phyloP scores from a whole-genome alignment of 2,113 vertebrate genomes.

The Clarias macrocephalus region DNA sequence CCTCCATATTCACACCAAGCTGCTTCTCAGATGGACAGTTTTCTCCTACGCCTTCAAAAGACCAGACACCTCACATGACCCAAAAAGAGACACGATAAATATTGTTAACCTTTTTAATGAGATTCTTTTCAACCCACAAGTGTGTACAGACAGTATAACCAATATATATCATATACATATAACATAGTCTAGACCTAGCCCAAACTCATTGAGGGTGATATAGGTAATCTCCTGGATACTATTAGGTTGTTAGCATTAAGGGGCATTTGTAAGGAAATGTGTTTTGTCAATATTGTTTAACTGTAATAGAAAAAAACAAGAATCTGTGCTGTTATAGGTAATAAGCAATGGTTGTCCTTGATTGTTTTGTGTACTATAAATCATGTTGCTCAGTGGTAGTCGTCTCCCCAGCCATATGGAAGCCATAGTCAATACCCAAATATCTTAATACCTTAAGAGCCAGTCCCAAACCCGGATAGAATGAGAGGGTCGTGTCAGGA shows the following conservation, averaged over 20 bases:
- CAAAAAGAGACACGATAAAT: neutral
- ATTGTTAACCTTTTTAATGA: neutral
- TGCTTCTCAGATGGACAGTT: conserved; percentile 32
- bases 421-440: too few species aligned
- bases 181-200: neutral
- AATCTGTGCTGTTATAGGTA: neutral
- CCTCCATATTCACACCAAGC: conserved; percentile 41
- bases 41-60: conserved; percentile 15
- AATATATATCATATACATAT: neutral
- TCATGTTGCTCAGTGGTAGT: too few species aligned
- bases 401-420: too few species aligned
- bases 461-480: too few species aligned
- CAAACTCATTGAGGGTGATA: neutral
- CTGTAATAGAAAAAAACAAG: neutral
- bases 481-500: too few species aligned
- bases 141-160: neutral
- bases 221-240: conserved; percentile 9
- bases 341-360: neutral
- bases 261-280: neutral
- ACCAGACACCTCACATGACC: conserved; percentile 2
- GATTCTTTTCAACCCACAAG: neutral
- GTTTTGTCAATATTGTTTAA: neutral
- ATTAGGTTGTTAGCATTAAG: neutral
- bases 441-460: too few species aligned
- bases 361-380: neutral